A percentile compares a stretch with the other conserved stretches of the same genome.
Conservation (phyloP, 1,140 invertebrate species). For the Drosophila suzukii region DNA sequence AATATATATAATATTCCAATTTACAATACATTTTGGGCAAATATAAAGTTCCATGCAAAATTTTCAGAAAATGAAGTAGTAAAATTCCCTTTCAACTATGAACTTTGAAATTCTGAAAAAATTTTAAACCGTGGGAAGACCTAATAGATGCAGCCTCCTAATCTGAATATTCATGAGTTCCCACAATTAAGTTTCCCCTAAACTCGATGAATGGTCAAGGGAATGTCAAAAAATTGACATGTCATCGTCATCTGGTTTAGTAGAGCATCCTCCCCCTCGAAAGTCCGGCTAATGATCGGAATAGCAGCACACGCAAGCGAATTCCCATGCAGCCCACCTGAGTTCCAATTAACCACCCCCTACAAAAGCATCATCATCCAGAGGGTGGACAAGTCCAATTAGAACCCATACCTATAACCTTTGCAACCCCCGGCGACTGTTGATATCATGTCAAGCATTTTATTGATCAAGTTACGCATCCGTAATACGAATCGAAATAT, state of each 20-base stretch:
- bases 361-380: conserved; percentile 33
- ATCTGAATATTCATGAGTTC: conserved; percentile 71
- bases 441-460: conserved; percentile 79
- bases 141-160: conserved; percentile 15
- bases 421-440: conserved; percentile 40
- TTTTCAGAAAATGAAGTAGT: too few relatives aligned
- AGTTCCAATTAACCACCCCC: conserved; percentile 48
- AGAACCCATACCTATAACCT: conserved; percentile 1
- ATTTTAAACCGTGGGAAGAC: conserved; percentile 37
- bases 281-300: conserved; percentile 55
- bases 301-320: conserved; percentile 79
- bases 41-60: too few relatives aligned
- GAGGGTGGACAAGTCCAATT: conserved; percentile 45
- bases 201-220: conserved; percentile 34
- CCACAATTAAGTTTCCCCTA: conserved; percentile 49
- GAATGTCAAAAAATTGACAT: conserved; percentile 60
- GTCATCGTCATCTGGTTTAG: conserved; percentile 84
- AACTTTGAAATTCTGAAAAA: not conserved
- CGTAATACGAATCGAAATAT: conserved; percentile 81
- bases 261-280: conserved; percentile 62
- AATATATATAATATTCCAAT: too few relatives aligned
- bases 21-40: too few relatives aligned
- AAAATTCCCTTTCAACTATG: not conserved
- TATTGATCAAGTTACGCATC: conserved; percentile 84
- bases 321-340: conserved; percentile 82